These are phyloP conservation scores for Philonicus albiceps DNA, from an alignment of 2,888 invertebrate species.

Conservation along the genomic window DNA sequence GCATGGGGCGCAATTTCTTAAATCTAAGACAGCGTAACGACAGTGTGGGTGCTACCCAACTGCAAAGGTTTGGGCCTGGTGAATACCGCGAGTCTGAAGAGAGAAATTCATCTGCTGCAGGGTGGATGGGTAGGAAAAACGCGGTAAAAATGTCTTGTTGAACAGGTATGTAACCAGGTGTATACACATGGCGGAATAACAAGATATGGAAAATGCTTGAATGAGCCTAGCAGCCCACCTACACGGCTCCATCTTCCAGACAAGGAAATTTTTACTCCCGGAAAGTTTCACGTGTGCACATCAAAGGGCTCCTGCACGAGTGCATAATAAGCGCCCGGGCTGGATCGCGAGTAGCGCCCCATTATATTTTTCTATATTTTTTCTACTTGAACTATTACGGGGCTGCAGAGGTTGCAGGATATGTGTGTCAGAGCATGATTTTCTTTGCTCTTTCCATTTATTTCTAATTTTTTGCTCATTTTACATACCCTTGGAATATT, in stretches of 20 bases:
- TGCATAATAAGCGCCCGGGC: constrained; percentile 5
- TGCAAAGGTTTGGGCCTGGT: not conserved
- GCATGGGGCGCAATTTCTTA: not conserved
- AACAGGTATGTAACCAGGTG: constrained; percentile 20
- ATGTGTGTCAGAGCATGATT: constrained; percentile 7
- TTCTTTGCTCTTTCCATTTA: constrained; percentile 36
- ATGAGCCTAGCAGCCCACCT: not conserved
- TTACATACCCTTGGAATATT: constrained; percentile 30
- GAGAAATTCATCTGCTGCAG: not conserved
- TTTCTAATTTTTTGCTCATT: constrained; percentile 33
- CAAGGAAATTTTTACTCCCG: not conserved
- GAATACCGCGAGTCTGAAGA: not conserved
- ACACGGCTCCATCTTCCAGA: not conserved
- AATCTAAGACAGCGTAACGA: not conserved
- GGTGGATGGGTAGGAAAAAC: not conserved
- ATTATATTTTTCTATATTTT: not conserved
- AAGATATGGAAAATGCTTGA: constrained; percentile 31
- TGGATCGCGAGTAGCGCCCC: not conserved
- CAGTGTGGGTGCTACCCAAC: not conserved
- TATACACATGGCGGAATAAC: constrained; percentile 5
- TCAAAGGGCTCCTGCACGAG: constrained; percentile 25
- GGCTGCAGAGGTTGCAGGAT: not conserved
- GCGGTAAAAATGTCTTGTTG: constrained; percentile 12
- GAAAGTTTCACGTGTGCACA: constrained; percentile 22
- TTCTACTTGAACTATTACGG: not conserved